phyloP scores from a whole-genome alignment of 1,140 invertebrate genomes.

The Brachionus rotundiformis region DNA sequence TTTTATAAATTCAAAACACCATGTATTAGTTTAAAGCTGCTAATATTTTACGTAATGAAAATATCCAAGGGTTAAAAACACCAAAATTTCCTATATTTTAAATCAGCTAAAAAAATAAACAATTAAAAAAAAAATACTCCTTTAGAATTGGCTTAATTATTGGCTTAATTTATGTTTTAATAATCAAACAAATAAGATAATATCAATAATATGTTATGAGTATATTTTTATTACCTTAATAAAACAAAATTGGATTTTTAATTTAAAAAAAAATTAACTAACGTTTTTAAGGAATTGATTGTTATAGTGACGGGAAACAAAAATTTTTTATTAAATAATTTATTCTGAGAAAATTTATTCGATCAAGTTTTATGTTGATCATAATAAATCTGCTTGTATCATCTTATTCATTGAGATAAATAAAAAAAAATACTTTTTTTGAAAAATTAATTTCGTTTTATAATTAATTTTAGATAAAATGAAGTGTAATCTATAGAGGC shows the following conservation, averaged over 20 bases:
- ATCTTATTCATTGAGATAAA: not conserved
- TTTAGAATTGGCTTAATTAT: not conserved
- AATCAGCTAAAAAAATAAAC: not conserved
- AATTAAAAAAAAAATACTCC: not conserved
- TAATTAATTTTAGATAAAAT: not conserved
- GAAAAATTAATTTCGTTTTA: not conserved
- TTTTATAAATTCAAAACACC: not conserved
- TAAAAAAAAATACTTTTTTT: not conserved
- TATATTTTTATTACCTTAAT: constrained; percentile 37
- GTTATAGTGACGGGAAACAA: constrained; percentile 37
- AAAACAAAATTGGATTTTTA: not conserved
- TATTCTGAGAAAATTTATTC: not conserved
- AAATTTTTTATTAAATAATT: not conserved
- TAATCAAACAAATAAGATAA: constrained; percentile 8
- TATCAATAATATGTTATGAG: not conserved
- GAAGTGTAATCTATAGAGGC: not conserved
- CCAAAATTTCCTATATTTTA: not conserved
- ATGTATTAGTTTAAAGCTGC: not conserved
- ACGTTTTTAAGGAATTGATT: not conserved
- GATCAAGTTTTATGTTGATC: not conserved
- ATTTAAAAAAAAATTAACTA: not conserved
- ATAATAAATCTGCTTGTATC: not conserved
- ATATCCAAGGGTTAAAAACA: not conserved
- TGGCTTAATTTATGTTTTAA: not conserved
- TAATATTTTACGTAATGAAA: not conserved